Conservation (phyloP, 2,888 invertebrate genomes). For the Drosophila bunnanda region DNA sequence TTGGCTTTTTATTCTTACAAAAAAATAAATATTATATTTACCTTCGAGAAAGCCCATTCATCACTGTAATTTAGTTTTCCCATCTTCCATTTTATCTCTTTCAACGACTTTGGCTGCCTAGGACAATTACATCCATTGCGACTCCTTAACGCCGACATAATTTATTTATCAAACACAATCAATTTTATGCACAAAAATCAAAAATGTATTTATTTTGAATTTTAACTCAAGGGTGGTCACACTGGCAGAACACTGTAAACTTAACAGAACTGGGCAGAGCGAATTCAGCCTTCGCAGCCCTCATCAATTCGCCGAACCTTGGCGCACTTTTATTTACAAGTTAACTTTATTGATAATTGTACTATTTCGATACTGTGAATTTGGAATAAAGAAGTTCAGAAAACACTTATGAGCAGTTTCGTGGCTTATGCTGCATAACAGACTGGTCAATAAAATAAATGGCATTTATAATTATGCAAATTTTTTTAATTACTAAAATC, state of each 20-base stretch:
- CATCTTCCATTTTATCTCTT: neutral
- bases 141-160: constrained; percentile 3
- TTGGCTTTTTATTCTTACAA: no score
- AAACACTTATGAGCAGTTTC: no score
- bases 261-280: neutral
- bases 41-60: neutral
- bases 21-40: neutral
- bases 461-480: no score
- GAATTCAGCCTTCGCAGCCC: neutral
- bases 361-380: no score
- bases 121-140: neutral
- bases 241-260: neutral
- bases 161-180: constrained; percentile 2
- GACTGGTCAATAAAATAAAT: no score
- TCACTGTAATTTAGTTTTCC: neutral
- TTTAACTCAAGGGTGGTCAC: constrained; percentile 22
- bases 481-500: no score
- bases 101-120: neutral
- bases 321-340: constrained; percentile 3
- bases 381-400: no score
- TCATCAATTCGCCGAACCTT: constrained; percentile 4
- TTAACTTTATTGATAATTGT: no score
- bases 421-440: no score
- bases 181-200: constrained; percentile 9
- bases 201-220: constrained; percentile 14